These are phyloP conservation scores for Phalanger gymnotis DNA, from an alignment of 2,797 vertebrate species.

Conservation along the genomic window DNA sequence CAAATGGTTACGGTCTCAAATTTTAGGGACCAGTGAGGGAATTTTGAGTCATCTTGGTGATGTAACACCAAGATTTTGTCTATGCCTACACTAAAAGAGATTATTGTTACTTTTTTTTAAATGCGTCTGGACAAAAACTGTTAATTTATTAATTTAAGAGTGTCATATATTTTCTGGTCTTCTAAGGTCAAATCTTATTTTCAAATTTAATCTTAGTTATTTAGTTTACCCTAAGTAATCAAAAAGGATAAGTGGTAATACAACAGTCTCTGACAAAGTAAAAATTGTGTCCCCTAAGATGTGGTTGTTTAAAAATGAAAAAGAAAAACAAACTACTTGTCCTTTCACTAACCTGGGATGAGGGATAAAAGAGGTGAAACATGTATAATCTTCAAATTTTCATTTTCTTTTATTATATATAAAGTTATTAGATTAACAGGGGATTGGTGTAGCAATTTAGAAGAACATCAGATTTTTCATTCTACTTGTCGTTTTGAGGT, in stretches of 20 bases:
- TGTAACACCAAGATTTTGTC: neutral
- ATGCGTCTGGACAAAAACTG: neutral
- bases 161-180: neutral
- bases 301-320: neutral
- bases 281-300: neutral
- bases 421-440: neutral
- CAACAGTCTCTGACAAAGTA: neutral
- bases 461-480: neutral
- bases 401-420: neutral
- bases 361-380: neutral
- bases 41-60: neutral
- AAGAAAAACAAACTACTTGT: neutral
- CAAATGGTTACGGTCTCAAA: neutral
- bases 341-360: neutral
- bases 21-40: neutral
- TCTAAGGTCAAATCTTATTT: neutral
- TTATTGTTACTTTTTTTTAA: neutral
- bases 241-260: neutral
- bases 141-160: neutral
- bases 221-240: neutral
- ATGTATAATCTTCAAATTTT: neutral
- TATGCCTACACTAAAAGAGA: neutral
- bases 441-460: neutral
- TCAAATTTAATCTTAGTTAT: neutral
- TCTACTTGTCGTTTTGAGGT: neutral